Percentiles rank a stretch among this genome's conserved stretches.
phyloP scores from a whole-genome alignment of 2,888 invertebrate species.

The Pediacus dermestoides region DNA sequence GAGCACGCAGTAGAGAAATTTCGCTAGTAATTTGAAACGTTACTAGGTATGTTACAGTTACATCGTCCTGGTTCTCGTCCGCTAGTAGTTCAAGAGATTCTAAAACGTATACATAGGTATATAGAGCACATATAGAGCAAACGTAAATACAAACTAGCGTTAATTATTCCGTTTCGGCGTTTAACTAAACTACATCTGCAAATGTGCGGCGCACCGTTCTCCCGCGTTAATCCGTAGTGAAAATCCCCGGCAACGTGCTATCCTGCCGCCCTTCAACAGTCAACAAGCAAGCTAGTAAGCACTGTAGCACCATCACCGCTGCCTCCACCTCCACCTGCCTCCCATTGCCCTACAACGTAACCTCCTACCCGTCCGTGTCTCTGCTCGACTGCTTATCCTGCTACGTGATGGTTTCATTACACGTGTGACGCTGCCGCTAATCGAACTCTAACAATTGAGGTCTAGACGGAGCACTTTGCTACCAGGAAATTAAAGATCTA shows the following conservation, averaged over 20 bases:
- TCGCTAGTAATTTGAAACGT: slow-evolving; percentile 6
- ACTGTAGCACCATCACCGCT: not conserved
- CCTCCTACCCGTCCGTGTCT: slow-evolving; percentile 2
- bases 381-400: slow-evolving; percentile 1
- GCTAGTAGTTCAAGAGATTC: too few species aligned
- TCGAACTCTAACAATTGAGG: slow-evolving; percentile 29
- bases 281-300: slow-evolving; percentile 18
- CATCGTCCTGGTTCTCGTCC: too few species aligned
- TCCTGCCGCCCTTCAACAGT: slow-evolving; percentile 20
- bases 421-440: slow-evolving; percentile 19
- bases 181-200: slow-evolving; percentile 36
- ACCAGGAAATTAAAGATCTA: slow-evolving; percentile 10
- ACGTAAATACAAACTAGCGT: slow-evolving; percentile 36
- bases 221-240: slow-evolving; percentile 33
- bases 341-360: slow-evolving; percentile 6
- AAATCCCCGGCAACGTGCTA: slow-evolving; percentile 26
- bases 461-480: slow-evolving; percentile 14
- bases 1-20: slow-evolving; percentile 4
- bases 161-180: slow-evolving; percentile 37
- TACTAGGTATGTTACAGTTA: not conserved
- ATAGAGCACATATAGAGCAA: slow-evolving; percentile 11
- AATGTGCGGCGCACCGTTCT: slow-evolving; percentile 32
- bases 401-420: slow-evolving; percentile 14
- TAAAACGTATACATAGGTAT: slow-evolving; percentile 5
- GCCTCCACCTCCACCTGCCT: not conserved